These are phyloP conservation scores for Xanthorhoe spadicearia DNA, from an alignment of 2,888 invertebrate genomes.

Conservation along the genomic window DNA sequence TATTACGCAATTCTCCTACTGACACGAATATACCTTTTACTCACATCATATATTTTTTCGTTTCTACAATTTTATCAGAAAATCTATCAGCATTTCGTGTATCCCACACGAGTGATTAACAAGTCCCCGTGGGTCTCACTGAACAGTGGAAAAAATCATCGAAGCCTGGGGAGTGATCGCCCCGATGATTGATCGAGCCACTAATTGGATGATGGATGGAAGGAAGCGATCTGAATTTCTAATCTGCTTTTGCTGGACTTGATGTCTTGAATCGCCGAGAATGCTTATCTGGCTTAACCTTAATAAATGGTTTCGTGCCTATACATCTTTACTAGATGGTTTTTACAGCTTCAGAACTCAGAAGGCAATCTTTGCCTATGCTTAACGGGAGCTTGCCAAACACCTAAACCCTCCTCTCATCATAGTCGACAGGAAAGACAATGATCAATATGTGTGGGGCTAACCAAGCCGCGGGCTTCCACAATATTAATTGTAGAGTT, in stretches of 20 bases:
- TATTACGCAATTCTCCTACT: too few species aligned
- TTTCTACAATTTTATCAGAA: conserved; percentile 17
- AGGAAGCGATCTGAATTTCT: conserved; percentile 32
- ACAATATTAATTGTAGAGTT: too few species aligned
- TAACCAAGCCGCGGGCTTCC: too few species aligned
- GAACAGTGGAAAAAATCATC: conserved; percentile 78
- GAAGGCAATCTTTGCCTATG: too few species aligned
- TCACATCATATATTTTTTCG: conserved; percentile 11
- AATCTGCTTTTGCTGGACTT: conserved; percentile 33
- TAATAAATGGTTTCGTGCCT: not conserved
- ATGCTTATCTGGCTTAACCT: conserved; percentile 8
- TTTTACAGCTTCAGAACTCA: too few species aligned
- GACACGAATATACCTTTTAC: too few species aligned
- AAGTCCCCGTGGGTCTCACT: conserved; percentile 69
- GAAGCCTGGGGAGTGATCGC: conserved; percentile 79
- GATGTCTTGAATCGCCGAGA: conserved; percentile 14
- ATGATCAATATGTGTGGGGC: too few species aligned
- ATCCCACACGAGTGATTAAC: conserved; percentile 76
- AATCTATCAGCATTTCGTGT: conserved; percentile 53
- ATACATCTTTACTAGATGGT: too few species aligned
- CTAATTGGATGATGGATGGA: conserved; percentile 93
- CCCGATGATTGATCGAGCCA: conserved; percentile 89
- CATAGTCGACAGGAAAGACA: too few species aligned
- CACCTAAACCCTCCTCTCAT: too few species aligned
- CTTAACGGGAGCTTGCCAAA: too few species aligned